Base-by-base conservation (phyloP, 1,140 invertebrate species). In the Drosophila kanapiae region DNA sequence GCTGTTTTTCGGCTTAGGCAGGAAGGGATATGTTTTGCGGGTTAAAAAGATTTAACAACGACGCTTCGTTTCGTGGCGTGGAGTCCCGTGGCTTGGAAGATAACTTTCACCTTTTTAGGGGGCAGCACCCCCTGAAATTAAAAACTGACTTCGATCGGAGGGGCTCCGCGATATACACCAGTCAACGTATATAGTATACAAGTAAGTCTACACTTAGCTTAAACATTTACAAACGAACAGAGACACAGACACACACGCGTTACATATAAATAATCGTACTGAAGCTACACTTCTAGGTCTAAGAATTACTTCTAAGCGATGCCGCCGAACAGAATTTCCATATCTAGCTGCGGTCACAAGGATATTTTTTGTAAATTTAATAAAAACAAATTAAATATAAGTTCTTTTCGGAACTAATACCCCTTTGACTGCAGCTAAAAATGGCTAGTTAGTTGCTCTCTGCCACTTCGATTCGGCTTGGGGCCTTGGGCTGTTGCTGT, bases 211-310 rank as follows among this genome's bases (percentile, higher is more conserved):
- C 81, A 72, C 71, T 90, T 88, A 88, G 38, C 35, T 70, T 84
- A 83, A 78, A 88, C 84, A 87, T 88, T 65, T 87, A 87, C 84
- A 88, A 88, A 83, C 75, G 62, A 75, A 80, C 76, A 75, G 51
- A 64, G 58, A 68, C 64, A 87, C 65, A 87, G 64, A 83, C 75
- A 83, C 72, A 78, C 75, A 80, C 82, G 45, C 72, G 58, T 77
- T 61, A 84, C 80, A 79, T 51, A 71, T 71, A 69, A 67, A 80
- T 78, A 86, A 71, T 80, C 63, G 64, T 78, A 78, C 38, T 70
- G 69, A 62, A 77, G 48, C 75, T 77, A 76, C 57, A 59, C 29
- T 16, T 69, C 69, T 78, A 71, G 47, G 43, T 67, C 84, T 90
- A 84, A 56, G 53, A 78, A 69, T 76, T 87, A 83, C 47, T 65